phyloP scores from a whole-genome alignment of 2,797 vertebrate species.

The Lacerta bilineata region DNA sequence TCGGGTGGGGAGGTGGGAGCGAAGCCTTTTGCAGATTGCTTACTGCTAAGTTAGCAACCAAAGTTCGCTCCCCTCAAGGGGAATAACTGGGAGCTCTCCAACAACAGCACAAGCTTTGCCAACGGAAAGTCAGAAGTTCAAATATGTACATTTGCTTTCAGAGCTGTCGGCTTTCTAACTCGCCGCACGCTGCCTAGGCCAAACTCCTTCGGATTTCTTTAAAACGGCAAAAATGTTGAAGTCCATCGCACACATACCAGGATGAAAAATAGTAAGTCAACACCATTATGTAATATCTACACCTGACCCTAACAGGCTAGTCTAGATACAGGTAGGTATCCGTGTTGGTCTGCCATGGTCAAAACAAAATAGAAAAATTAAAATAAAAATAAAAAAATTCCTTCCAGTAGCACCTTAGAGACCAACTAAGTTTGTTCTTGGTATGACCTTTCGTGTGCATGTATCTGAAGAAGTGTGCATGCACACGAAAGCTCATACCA shows the following conservation, averaged over 20 bases:
- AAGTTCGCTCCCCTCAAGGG: conserved; percentile 54
- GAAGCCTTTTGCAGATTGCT: conserved; percentile 30
- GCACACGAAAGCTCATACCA: no score
- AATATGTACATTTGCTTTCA: conserved; percentile 44
- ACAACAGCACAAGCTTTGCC: conserved; percentile 60
- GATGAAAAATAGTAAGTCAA: not conserved
- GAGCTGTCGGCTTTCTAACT: conserved; percentile 50
- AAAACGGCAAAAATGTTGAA: not conserved
- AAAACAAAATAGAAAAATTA: no score
- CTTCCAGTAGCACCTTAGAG: no score
- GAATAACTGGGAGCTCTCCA: conserved; percentile 66
- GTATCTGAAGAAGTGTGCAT: no score
- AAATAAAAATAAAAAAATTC: no score
- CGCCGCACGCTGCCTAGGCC: conserved; percentile 25
- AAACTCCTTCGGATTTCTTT: conserved; percentile 27
- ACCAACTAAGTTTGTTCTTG: no score
- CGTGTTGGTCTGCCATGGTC: no score
- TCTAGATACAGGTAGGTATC: not conserved
- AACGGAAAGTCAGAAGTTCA: conserved; percentile 69
- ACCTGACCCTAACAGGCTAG: not conserved
- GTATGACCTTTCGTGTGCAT: no score
- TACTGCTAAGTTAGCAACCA: conserved; percentile 48
- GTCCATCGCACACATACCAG: not conserved
- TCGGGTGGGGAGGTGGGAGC: not conserved
- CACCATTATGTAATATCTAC: not conserved